phyloP scores from a whole-genome alignment of 2,113 vertebrate species.

The Scatophagus argus region DNA sequence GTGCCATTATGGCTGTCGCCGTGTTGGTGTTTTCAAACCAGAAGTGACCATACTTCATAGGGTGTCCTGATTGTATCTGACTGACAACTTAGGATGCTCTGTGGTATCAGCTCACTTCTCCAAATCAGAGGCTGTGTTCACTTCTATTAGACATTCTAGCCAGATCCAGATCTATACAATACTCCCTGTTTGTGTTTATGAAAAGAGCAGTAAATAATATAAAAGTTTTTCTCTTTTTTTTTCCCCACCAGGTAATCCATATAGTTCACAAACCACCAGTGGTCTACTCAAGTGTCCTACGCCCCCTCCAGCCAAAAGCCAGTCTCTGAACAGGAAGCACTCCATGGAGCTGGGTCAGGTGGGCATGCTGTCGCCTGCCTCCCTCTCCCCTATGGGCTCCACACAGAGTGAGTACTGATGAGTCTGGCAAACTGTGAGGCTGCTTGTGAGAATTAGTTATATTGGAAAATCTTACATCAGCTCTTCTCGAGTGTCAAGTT shows the following conservation, averaged over 20 bases:
- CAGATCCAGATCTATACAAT: background rate
- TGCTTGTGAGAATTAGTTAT: background rate
- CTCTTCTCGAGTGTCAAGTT: constrained; percentile 19
- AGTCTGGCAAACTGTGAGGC: background rate
- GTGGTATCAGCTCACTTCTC: too few relatives aligned
- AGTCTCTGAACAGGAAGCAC: constrained; percentile 93
- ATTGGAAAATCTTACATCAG: constrained; percentile 18
- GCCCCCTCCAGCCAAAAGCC: constrained; percentile 91
- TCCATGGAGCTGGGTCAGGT: constrained; percentile 93
- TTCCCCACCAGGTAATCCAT: constrained; percentile 85
- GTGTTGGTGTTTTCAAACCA: too few relatives aligned
- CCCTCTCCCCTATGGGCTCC: constrained; percentile 93
- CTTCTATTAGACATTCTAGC: too few relatives aligned
- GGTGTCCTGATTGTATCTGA: too few relatives aligned
- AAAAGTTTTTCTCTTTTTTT: constrained; percentile 60
- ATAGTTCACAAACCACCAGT: constrained; percentile 90
- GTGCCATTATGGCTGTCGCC: too few relatives aligned
- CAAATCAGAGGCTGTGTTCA: too few relatives aligned
- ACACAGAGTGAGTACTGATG: constrained; percentile 92
- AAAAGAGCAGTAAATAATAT: background rate
- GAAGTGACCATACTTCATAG: too few relatives aligned
- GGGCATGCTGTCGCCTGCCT: constrained; percentile 93
- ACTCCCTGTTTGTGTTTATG: background rate
- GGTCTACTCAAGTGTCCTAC: constrained; percentile 96
- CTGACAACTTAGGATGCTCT: too few relatives aligned